A percentile compares a stretch with the other conserved stretches of the same genome.
Evolutionary conservation across 2,113 vertebrate genomes (phyloP).

Genomic region (Dasyurus viverrinus): DNA sequence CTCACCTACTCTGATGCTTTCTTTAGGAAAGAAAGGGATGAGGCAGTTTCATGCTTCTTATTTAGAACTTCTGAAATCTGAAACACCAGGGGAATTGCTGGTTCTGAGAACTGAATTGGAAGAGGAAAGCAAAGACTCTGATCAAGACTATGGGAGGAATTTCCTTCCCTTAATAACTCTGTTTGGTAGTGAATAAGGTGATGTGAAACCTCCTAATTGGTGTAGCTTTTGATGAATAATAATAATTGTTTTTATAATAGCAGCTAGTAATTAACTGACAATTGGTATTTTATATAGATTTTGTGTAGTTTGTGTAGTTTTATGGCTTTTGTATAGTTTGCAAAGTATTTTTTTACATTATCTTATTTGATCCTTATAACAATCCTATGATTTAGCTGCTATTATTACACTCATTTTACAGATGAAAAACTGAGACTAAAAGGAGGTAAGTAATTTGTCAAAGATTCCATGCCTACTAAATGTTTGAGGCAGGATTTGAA

Average conservation of each 20-base stretch:
- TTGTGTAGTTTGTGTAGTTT: neutral
- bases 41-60: neutral
- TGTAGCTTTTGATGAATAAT: neutral
- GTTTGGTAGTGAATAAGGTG: conserved; percentile 25
- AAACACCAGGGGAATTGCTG: conserved; percentile 7
- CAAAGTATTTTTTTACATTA: neutral
- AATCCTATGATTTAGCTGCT: neutral
- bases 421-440: neutral
- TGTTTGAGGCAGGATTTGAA: neutral
- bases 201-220: neutral
- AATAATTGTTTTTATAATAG: neutral
- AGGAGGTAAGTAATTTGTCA: neutral
- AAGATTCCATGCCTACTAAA: neutral
- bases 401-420: neutral
- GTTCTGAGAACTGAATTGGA: conserved; percentile 4
- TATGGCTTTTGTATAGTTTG: neutral
- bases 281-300: neutral
- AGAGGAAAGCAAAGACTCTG: neutral
- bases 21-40: conserved; percentile 1
- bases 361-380: neutral
- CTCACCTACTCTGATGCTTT: neutral
- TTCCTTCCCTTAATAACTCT: neutral
- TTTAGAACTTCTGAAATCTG: conserved; percentile 4
- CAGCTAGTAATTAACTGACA: neutral
- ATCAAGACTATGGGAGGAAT: neutral